Base-by-base conservation (phyloP, 2,113 vertebrate genomes). In the Tachycineta bicolor region DNA sequence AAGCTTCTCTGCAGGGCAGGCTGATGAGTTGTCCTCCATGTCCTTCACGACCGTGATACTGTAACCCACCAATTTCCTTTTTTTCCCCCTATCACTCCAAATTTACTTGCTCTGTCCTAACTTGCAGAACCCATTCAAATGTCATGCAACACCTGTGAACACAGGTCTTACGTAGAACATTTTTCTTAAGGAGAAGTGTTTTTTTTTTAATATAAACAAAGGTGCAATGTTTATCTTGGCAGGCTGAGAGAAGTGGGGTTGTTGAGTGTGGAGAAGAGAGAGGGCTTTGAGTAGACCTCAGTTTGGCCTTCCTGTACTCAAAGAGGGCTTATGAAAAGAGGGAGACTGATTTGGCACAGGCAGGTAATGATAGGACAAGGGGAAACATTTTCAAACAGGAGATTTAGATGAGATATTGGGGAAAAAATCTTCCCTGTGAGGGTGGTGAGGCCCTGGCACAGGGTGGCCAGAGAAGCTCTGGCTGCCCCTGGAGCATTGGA, bases 401-500 rank as follows among this genome's bases (percentile, higher is more conserved):
- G 2, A 62, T 68, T 82, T 12, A 31, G 13, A 41, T 15, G 14
- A 5, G 8, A 11, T 55, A 6, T 15, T 41, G 7, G n/a, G 5
- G 21, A 47, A 8, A 17, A 34, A 55, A 5, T 60, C 13, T 34
- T 26, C 1, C 2, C 62, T 47, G 0, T 34, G 47, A 62, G 28
- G 3, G 11, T 47, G 25, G 6, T 0, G 2, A 68, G 28, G 2
- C 28, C 23, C 9, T 82, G 39, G 46, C 46, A 82, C 20, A 60
- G 23, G 15, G 0, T 39, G 15, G 14, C 22, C 44, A 74, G 33
- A 29, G 16, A 4, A 89, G 62, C 28, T 60, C 37, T 53, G 69
- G 37, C 19, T 52, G 26, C 3, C 22, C 15, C 28, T 49, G 55
- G 37, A 59, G 33, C 23, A 10, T 53, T 83, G 78, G 28, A 10